A percentile compares a stretch with the other conserved stretches of the same genome.
phyloP scores from a whole-genome alignment of 2,797 vertebrate species.

The Diplodus puntazzo region DNA sequence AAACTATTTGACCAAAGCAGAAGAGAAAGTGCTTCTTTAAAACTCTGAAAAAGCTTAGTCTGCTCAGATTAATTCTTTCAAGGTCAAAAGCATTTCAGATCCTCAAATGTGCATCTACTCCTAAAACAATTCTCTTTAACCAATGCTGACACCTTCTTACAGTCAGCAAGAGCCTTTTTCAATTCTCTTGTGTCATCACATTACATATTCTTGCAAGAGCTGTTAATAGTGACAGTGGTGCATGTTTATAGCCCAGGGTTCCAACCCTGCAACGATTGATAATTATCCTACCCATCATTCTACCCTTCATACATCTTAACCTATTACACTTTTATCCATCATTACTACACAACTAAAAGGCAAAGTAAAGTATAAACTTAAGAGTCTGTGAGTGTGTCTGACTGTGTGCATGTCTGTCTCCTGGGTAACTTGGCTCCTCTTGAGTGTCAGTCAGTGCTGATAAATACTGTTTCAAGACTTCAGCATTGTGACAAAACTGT shows the following conservation, averaged over 20 bases:
- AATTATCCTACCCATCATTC: slow-evolving; percentile 67
- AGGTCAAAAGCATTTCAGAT: slow-evolving; percentile 30
- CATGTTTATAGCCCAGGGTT: slow-evolving; percentile 71
- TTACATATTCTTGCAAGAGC: background rate
- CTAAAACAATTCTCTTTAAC: background rate
- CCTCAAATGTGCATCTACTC: slow-evolving; percentile 6
- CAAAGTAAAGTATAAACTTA: slow-evolving; percentile 20
- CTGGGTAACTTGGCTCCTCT: slow-evolving; percentile 49
- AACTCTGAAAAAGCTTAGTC: background rate
- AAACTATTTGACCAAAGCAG: background rate
- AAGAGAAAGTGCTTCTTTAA: slow-evolving; percentile 3
- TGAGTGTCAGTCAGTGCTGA: slow-evolving; percentile 62
- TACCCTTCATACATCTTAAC: slow-evolving; percentile 14
- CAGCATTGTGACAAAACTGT: slow-evolving; percentile 60
- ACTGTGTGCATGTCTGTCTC: slow-evolving; percentile 38
- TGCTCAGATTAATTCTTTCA: background rate
- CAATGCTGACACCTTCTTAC: background rate
- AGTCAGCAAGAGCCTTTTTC: background rate
- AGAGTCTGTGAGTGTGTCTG: slow-evolving; percentile 8
- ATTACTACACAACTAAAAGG: slow-evolving; percentile 32
- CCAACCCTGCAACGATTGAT: slow-evolving; percentile 80
- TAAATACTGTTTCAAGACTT: slow-evolving; percentile 60
- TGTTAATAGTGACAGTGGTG: slow-evolving; percentile 73
- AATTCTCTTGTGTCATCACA: background rate
- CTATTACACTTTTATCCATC: slow-evolving; percentile 37